Percentiles rank a stretch among this genome's conserved stretches.
Evolutionary conservation across 2,888 invertebrate genomes (phyloP).

Genomic region (Dorcus hopei): DNA sequence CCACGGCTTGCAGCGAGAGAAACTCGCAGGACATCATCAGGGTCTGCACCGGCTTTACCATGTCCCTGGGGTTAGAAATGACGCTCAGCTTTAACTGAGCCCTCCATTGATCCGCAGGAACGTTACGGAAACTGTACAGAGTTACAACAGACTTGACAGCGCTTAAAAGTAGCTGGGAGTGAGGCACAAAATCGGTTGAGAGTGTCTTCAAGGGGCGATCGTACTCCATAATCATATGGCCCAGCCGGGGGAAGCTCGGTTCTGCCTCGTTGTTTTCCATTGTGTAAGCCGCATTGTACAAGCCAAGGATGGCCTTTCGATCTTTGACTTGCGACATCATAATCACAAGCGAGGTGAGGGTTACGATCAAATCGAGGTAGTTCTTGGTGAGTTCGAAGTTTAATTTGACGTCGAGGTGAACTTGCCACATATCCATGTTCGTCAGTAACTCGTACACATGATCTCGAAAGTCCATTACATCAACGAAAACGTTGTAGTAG

Average conservation of each 20-base stretch:
- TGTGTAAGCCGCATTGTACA: conserved; percentile 98
- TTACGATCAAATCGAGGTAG: conserved; percentile 92
- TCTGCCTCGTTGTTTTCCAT: conserved; percentile 89
- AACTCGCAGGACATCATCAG: conserved; percentile 98
- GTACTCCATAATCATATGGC: conserved; percentile 97
- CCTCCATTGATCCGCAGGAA: conserved; percentile 91
- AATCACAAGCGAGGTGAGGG: conserved; percentile 95
- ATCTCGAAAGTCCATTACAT: conserved; percentile 95
- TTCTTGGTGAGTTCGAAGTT: conserved; percentile 96
- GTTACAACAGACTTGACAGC: conserved; percentile 85
- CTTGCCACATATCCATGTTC: conserved; percentile 94
- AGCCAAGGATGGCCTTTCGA: conserved; percentile 91
- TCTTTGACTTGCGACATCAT: conserved; percentile 97
- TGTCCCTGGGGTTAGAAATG: conserved; percentile 89
- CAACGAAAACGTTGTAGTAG: conserved; percentile 99
- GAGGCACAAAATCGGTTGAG: conserved; percentile 94
- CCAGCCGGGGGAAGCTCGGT: conserved; percentile 86
- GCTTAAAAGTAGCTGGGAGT: conserved; percentile 79
- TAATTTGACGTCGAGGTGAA: conserved; percentile 89
- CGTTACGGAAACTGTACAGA: conserved; percentile 85
- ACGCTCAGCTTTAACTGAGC: conserved; percentile 90
- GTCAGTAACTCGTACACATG: conserved; percentile 88
- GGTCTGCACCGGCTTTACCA: conserved; percentile 90
- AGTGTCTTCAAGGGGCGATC: conserved; percentile 93
- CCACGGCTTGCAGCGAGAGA: conserved; percentile 90